Evolutionary conservation across 2,113 vertebrate species (phyloP).

Genomic region (Cebus imitator): DNA sequence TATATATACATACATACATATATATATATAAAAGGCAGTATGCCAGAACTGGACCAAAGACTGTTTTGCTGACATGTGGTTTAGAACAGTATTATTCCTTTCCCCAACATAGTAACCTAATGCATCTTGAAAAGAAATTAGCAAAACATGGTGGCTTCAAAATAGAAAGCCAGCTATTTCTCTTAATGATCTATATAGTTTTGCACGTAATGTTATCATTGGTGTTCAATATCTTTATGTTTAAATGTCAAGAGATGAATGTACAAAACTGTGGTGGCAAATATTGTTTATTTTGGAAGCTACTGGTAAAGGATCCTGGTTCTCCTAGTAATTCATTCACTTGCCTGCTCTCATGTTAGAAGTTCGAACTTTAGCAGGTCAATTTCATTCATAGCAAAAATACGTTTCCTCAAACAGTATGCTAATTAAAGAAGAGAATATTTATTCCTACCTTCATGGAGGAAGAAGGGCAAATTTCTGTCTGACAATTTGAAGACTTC

Average conservation of each 20-base stretch:
- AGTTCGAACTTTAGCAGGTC: not conserved
- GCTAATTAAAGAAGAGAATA: constrained; percentile 44
- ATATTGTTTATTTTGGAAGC: not conserved
- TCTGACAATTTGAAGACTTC: constrained; percentile 11
- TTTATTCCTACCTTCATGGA: not conserved
- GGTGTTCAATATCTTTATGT: not conserved
- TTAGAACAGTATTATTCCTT: not conserved
- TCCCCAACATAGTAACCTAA: not conserved
- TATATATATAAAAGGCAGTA: not conserved
- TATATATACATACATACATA: no score
- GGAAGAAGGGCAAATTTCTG: not conserved
- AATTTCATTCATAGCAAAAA: not conserved
- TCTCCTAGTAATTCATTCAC: not conserved
- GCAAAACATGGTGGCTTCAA: not conserved
- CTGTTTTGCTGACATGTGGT: not conserved
- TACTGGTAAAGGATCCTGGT: not conserved
- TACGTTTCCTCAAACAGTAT: not conserved
- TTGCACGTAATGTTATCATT: not conserved
- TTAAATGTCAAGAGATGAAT: not conserved
- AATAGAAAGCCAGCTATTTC: constrained; percentile 40
- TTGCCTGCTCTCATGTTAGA: not conserved
- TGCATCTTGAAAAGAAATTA: constrained; percentile 17
- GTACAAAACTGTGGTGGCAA: not conserved
- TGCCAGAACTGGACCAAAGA: not conserved
- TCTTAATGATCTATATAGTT: constrained; percentile 42